Evolutionary conservation across 2,888 invertebrate species (phyloP).

Genomic region (Chrysolina haemoptera): DNA sequence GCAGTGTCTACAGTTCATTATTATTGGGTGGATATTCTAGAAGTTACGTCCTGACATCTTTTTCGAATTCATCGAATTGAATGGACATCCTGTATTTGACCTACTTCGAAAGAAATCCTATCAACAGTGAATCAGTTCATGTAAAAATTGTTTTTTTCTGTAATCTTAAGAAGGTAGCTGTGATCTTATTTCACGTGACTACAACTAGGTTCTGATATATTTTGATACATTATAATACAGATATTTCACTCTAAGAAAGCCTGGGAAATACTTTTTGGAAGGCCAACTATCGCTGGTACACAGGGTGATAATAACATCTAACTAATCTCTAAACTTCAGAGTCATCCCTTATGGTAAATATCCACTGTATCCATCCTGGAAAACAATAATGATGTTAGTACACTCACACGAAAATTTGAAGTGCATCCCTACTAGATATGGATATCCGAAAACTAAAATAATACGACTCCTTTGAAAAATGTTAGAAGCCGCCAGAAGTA

Average conservation of each 20-base stretch:
- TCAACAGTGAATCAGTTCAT: not conserved
- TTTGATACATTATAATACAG: slow-evolving; percentile 32
- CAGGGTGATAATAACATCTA: slow-evolving; percentile 47
- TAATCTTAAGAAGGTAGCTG: not conserved
- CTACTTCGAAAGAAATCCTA: not conserved
- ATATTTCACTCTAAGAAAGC: slow-evolving; percentile 39
- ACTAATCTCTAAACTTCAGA: slow-evolving; percentile 39
- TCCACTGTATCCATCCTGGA: slow-evolving; percentile 53
- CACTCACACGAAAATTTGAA: not conserved
- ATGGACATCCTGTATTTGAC: not conserved
- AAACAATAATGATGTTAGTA: slow-evolving; percentile 36
- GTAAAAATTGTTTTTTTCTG: not conserved
- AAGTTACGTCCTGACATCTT: no score
- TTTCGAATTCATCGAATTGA: not conserved
- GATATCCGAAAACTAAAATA: no score
- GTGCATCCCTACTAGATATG: not conserved
- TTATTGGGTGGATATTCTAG: no score
- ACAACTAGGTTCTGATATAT: slow-evolving; percentile 9
- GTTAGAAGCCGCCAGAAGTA: no score
- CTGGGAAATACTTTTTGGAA: slow-evolving; percentile 30
- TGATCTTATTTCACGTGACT: not conserved
- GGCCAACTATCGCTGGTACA: slow-evolving; percentile 40
- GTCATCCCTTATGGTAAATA: slow-evolving; percentile 50
- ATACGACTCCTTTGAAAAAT: no score
- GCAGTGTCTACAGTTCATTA: not conserved